Evolutionary conservation across 2,797 vertebrate genomes (phyloP), one percentile per base, ranked within the genome.

Genomic region (Anas bernieri): DNA sequence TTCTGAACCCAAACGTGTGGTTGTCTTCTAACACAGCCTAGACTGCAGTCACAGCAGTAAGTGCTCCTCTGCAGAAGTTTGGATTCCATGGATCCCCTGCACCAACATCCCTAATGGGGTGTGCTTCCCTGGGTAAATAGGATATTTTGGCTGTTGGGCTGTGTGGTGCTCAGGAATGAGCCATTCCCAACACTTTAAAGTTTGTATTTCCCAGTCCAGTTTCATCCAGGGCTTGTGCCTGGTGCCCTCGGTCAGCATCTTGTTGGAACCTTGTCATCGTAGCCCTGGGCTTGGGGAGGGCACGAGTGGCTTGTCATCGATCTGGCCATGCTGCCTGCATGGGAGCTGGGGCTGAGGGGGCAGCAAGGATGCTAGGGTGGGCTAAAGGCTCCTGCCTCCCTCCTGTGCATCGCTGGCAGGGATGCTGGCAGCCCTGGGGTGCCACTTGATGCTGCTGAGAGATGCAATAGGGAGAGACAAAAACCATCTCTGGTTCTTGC

Each of bases 1-100:
- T 6, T 37, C 20, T 58, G 69, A 67, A 11, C 17, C 45, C 0
- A 1, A 22, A 46, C 3, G 9, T 4, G 31, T 23, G 18, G 11
- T 4, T 33, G 13, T 37, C 66, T 23, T 55, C 54, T 52, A 17
- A 28, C 33, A 6, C 25, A 28, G 21, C 35, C 59, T 33, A 0
- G 0, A 2, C 8, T 20, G 28, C n/a, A 54, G 31, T 31, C 22
- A 2, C 23, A 14, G 83, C 22, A 20, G 26, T 15, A 17, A 37
- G 26, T 11, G 8, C 12, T 46, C 3, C 30, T 78, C 28, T 75
- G 69, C 46, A 61, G 54, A 4, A 62, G 13, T 17, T 35, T 56
- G 59, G 61, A 37, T 12, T 23, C 59, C 48, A 59, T 9, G 45
- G 37, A 50, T 23, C 28, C 48, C 45, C 41, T 6, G 1, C 8